These are phyloP conservation scores for Streptopelia turtur DNA, from an alignment of 2,797 vertebrate species.

Conservation along the genomic window DNA sequence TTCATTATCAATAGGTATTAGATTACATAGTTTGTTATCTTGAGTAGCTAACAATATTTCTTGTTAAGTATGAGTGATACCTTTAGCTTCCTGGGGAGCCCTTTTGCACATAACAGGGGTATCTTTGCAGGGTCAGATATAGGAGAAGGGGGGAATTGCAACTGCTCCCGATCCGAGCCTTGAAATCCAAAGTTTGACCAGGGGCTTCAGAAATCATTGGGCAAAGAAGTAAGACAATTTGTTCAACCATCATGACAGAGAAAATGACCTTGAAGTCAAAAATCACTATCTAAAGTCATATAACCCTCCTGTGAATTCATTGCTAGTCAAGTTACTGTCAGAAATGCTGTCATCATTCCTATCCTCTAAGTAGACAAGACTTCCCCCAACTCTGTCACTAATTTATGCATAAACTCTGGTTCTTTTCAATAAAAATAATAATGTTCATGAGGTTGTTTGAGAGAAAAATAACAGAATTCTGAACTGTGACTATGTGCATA, in stretches of 20 bases:
- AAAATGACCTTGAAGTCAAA: conserved; percentile 49
- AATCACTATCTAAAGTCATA: conserved; percentile 4
- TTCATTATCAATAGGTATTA: neutral
- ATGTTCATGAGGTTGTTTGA: neutral
- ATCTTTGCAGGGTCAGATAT: neutral
- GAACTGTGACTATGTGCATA: neutral
- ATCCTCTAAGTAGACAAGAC: neutral
- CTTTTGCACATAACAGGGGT: neutral
- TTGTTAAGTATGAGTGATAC: neutral
- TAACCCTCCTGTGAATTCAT: neutral
- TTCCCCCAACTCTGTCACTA: neutral
- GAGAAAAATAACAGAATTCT: neutral
- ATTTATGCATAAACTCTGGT: neutral
- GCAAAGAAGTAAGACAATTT: conserved; percentile 25
- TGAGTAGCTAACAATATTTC: accelerated
- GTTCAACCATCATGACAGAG: neutral
- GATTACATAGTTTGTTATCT: neutral
- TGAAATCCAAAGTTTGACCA: neutral
- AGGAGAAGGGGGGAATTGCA: neutral
- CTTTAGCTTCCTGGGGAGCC: neutral
- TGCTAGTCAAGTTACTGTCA: neutral
- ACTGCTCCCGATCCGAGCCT: neutral
- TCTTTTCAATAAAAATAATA: conserved; percentile 28
- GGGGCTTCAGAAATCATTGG: neutral
- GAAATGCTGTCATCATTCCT: conserved; percentile 3